Evolutionary conservation across 2,888 invertebrate genomes (phyloP).

Genomic region (Stramonita haemastoma): DNA sequence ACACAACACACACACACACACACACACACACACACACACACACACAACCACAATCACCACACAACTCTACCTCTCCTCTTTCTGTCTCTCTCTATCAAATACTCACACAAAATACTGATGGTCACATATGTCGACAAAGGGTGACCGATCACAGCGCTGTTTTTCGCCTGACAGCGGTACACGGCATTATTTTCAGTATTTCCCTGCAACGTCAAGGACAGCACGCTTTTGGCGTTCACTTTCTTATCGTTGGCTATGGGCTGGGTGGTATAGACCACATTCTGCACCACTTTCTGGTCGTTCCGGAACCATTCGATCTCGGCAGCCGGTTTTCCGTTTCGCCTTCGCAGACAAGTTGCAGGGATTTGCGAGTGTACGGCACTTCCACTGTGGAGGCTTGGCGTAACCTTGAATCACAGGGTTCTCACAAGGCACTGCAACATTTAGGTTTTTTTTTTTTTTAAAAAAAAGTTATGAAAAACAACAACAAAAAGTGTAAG

Average conservation of each 20-base stretch:
- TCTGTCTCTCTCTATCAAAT: neutral
- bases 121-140: constrained; percentile 90
- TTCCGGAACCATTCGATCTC: constrained; percentile 87
- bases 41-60: neutral
- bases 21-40: neutral
- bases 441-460: neutral
- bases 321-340: constrained; percentile 97
- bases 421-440: constrained; percentile 91
- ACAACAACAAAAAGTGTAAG: neutral
- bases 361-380: constrained; percentile 89
- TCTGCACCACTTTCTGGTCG: constrained; percentile 87
- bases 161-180: constrained; percentile 95
- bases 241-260: constrained; percentile 64
- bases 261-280: constrained; percentile 84
- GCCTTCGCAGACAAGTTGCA: constrained; percentile 93
- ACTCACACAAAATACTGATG: constrained; percentile 94
- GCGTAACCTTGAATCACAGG: constrained; percentile 95
- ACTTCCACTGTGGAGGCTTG: constrained; percentile 89
- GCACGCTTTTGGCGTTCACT: constrained; percentile 81
- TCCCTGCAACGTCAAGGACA: constrained; percentile 89
- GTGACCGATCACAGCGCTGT: constrained; percentile 89
- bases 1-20: neutral
- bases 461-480: neutral
- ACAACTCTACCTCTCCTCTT: neutral
- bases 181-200: constrained; percentile 90